Percentiles rank a stretch among this genome's conserved stretches.
Evolutionary conservation across 2,888 invertebrate species (phyloP).

Genomic region (Exephanes ischioxanthus): DNA sequence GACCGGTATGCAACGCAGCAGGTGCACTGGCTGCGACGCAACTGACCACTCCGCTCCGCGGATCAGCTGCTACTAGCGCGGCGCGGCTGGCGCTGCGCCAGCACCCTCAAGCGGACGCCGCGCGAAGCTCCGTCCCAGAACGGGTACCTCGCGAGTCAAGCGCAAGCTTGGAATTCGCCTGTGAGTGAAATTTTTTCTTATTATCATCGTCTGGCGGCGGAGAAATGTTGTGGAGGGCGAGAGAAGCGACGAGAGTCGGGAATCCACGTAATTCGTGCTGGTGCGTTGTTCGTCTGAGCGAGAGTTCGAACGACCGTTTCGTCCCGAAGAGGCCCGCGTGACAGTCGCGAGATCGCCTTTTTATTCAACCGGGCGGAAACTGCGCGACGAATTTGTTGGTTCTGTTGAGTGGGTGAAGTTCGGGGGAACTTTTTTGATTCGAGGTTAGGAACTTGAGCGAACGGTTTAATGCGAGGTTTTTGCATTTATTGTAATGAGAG

Average conservation of each 20-base stretch:
- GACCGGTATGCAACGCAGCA: conserved; percentile 28
- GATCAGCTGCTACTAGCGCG: conserved; percentile 80
- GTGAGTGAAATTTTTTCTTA: neutral
- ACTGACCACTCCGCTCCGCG: conserved; percentile 71
- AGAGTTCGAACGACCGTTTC: too few relatives aligned
- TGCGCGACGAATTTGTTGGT: neutral
- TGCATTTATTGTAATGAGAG: neutral
- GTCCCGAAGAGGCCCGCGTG: too few relatives aligned
- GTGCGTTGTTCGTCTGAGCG: too few relatives aligned
- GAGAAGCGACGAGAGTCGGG: neutral
- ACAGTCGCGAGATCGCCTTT: too few relatives aligned
- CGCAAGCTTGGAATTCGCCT: neutral
- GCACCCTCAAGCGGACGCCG: conserved; percentile 39
- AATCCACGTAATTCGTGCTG: neutral
- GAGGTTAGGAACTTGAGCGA: conserved; percentile 20
- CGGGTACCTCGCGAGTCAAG: conserved; percentile 42
- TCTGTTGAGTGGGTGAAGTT: neutral
- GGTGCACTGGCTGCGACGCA: conserved; percentile 21
- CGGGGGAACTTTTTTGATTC: neutral
- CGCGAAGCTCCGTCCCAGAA: conserved; percentile 29
- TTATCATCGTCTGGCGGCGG: neutral
- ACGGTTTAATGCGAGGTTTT: neutral
- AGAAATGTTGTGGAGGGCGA: neutral
- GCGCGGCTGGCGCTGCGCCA: conserved; percentile 59
- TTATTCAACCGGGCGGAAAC: too few relatives aligned